These are phyloP conservation scores for Pollicipes pollicipes DNA, from an alignment of 1,140 invertebrate species.

Conservation along the genomic window DNA sequence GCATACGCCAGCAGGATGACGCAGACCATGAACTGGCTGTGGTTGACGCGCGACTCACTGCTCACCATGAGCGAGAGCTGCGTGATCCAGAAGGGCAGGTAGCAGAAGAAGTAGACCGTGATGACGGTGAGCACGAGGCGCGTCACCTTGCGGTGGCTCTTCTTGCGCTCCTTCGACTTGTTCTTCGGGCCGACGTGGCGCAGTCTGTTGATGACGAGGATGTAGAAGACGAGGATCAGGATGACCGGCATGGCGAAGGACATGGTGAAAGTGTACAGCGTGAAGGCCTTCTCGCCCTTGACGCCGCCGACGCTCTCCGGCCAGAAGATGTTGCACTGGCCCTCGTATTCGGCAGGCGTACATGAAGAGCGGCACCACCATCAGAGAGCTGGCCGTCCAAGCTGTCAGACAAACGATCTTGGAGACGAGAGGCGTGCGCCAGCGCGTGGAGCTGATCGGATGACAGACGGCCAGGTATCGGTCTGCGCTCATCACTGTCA, in stretches of 20 bases:
- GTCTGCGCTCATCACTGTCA: conserved; percentile 90
- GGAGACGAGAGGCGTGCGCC: conserved; percentile 77
- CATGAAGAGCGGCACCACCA: conserved; percentile 87
- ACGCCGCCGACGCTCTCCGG: conserved; percentile 37
- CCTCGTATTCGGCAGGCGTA: conserved; percentile 49
- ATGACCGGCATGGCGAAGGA: conserved; percentile 82
- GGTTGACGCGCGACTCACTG: conserved; percentile 44
- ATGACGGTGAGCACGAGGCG: conserved; percentile 89
- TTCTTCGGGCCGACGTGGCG: conserved; percentile 59
- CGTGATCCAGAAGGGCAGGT: conserved; percentile 89
- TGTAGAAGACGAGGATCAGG: conserved; percentile 90
- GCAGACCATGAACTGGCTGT: conserved; percentile 49
- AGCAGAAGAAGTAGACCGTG: conserved; percentile 87
- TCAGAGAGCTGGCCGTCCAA: conserved; percentile 61
- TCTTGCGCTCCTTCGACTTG: conserved; percentile 75
- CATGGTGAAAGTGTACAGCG: conserved; percentile 73
- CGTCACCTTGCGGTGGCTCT: conserved; percentile 79
- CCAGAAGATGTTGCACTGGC: conserved; percentile 68
- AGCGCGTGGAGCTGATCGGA: conserved; percentile 85
- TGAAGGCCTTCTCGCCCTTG: conserved; percentile 58
- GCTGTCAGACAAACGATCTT: conserved; percentile 66
- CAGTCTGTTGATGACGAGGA: conserved; percentile 76
- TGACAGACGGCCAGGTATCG: conserved; percentile 93
- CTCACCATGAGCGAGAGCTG: conserved; percentile 51
- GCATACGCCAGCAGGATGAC: conserved; percentile 66